These are phyloP conservation scores for Cladorhizidae sp. DNA, from an alignment of 37 sponge, comb jelly and placozoan species.

Conservation along the genomic window DNA sequence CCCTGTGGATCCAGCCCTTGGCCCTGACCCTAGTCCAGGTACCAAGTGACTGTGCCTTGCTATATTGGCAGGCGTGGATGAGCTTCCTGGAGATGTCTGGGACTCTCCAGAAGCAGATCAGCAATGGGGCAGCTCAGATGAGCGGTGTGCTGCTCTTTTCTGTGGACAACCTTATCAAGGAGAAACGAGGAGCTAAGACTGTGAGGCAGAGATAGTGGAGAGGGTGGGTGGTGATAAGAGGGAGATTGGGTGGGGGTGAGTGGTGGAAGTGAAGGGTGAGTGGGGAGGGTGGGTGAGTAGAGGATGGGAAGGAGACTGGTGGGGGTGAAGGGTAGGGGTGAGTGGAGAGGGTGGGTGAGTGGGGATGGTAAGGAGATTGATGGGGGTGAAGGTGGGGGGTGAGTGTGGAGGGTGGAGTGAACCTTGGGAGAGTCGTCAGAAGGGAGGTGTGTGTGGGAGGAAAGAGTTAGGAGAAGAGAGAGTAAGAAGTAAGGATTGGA, in stretches of 20 bases:
- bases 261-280: background rate
- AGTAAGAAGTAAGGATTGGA: too few species aligned
- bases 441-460: background rate
- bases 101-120: slow-evolving; percentile 30
- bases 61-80: slow-evolving; percentile 43
- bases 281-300: too few species aligned
- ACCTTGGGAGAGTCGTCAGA: background rate
- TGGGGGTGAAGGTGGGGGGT: background rate
- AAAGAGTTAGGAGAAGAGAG: too few species aligned
- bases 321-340: background rate
- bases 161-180: slow-evolving; percentile 59
- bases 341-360: background rate
- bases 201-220: slow-evolving; percentile 1
- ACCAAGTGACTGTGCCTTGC: background rate
- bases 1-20: too few species aligned
- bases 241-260: background rate
- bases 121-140: slow-evolving; percentile 31
- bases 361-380: background rate
- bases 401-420: background rate
- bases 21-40: too few species aligned
- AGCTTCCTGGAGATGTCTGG: slow-evolving; percentile 37
- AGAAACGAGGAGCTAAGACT: slow-evolving; percentile 71
- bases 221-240: background rate
- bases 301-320: too few species aligned
- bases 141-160: slow-evolving; percentile 15